Percentiles rank a stretch among this genome's conserved stretches.
Conservation (phyloP, 2,113 vertebrate genomes). For the Oreotrochilus melanogaster region DNA sequence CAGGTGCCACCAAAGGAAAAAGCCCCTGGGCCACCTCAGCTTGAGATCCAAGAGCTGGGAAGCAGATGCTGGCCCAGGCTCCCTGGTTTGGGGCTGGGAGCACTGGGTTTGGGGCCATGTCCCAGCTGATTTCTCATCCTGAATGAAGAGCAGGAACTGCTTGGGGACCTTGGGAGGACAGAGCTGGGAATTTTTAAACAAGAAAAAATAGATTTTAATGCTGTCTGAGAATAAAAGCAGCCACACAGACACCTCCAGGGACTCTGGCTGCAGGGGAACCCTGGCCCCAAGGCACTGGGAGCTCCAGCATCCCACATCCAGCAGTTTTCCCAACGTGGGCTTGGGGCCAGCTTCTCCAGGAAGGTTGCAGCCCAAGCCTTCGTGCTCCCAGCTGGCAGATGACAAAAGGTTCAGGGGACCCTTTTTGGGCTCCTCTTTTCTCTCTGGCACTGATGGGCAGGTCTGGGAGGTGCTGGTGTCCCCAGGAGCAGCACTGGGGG, state of each 20-base stretch:
- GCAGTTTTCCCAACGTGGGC: fast-evolving
- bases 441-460: not conserved
- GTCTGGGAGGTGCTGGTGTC: not conserved
- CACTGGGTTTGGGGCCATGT: too few species aligned
- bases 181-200: not conserved
- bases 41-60: not conserved
- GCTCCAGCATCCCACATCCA: not conserved
- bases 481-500: fast-evolving
- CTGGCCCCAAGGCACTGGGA: not conserved
- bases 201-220: not conserved
- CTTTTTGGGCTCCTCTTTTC: not conserved
- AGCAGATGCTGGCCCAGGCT: not conserved
- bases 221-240: not conserved
- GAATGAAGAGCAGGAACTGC: too few species aligned
- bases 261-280: not conserved
- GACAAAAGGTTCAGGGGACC: not conserved
- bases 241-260: not conserved
- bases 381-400: not conserved
- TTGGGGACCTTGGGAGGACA: not conserved
- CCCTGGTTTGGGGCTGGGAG: not conserved
- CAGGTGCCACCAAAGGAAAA: not conserved
- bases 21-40: not conserved
- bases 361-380: not conserved
- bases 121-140: too few species aligned
- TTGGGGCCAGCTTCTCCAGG: not conserved